Base-by-base conservation (phyloP, 2,888 invertebrate species). In the Agrotis clavis region DNA sequence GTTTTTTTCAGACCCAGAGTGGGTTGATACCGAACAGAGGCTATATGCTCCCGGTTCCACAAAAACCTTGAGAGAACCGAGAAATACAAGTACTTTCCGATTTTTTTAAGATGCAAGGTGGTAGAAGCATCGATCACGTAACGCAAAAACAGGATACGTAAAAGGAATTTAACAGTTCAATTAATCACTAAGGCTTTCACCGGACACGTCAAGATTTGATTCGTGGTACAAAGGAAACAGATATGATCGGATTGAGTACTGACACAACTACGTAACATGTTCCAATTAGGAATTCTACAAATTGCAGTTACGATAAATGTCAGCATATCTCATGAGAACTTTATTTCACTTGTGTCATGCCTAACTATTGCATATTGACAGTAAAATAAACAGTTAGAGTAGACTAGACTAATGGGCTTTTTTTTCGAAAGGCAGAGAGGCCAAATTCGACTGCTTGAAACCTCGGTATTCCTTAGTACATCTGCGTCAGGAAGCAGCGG, bases 141-240 rank as follows among this genome's bases (percentile, higher is more conserved):
- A 30, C 18, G 4, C 13, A 3, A n/a, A 63, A n/a, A 67, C 67
- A 66, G 72, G 57, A 78, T 47, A 50, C 21, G 13, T n/a, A 16
- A n/a, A 25, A 19, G 56, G 62, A 64, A 57, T 64, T 67, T 50
- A 57, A 68, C 57, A 47, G 9, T 60, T 59, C 35, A 11, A 67
- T 71, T 18, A 56, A 71, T 57, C 21, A 51, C 25, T 35, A 30
- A 54, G 51, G 67, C 85, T 82, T 84, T 84, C 83, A 77, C 84
- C 84, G 81, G 83, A 85, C 67, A 48, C 45, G 67, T 54, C 74
- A 67, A 53, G 16, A 25, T 53, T 54, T 51, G 65, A 68, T 67
- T 51, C 2, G 62, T 63, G 67, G 57, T 57, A 75, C 71, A 71
- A 77, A 85, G 76, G 76, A 82, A 84, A 19, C 63, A 73, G 79